Base-by-base conservation (phyloP, 2,888 invertebrate species). In the Perdita meconis region DNA sequence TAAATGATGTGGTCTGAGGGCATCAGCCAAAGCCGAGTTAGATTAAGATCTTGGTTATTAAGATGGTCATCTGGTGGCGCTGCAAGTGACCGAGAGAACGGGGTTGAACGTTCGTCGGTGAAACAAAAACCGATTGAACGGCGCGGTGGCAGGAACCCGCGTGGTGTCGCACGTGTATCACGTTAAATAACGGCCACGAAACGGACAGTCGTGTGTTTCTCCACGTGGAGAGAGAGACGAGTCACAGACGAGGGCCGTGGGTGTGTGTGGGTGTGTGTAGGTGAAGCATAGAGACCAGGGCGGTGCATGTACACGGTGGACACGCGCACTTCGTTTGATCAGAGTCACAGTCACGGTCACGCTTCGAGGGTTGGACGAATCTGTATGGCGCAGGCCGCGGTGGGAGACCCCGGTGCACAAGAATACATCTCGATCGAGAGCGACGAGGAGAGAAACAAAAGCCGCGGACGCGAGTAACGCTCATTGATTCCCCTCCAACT, bases 341-440 rank as follows among this genome's bases (percentile, higher is more conserved):
- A 81, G 83, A 89, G 90, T 90, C 91, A 90, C 88, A 90, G 91
- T 90, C 91, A 91, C 87, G 91, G 91, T 90, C 91, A 90, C 89
- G 90, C 89, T 90, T 84, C 78, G 85, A 87, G 89, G 89, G 87
- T 88, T 88, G 88, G 81, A 86, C 84, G 66, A 72, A 47, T 42
- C 66, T 69, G 56, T 81, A 78, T 78, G 79, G 71, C 65, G 75
- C 76, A 75, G 47, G n/a, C 53, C 47, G 60, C 72, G 79, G 71
- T 78, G 79, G 87, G 80, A 81, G 85, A 64, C 68, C 63, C 63
- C 69, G 71, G 67, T 57, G 81, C 63, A 74, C 30, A 53, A 53
- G 65, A 63, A 72, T 61, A 64, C 53, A 61, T 61, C 64, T 30
- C 30, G 34, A 22, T 10, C 13, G 69, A 12, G 57, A 40, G 53